Evolutionary conservation across 2,888 invertebrate species (phyloP).

Genomic region (Dorcus parallelipipedus): DNA sequence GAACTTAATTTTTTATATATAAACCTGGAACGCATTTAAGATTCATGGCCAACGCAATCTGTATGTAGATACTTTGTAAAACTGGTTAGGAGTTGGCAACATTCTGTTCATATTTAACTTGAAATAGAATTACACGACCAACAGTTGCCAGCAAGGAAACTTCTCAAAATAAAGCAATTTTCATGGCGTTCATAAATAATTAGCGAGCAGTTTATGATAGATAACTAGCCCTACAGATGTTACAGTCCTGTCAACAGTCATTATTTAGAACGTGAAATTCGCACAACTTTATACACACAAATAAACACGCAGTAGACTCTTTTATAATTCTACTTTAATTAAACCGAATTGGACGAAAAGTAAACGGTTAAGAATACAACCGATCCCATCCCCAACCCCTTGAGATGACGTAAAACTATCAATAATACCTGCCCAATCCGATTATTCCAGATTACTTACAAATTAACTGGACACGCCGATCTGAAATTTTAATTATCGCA

Average conservation of each 20-base stretch:
- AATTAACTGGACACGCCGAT: no score
- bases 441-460: no score
- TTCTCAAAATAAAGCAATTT: background rate
- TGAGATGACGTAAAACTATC: no score
- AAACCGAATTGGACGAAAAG: no score
- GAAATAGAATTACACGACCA: slow-evolving; percentile 8
- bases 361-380: no score
- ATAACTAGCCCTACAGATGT: background rate
- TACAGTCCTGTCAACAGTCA: background rate
- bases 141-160: slow-evolving; percentile 8
- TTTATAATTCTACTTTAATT: no score
- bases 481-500: no score
- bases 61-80: slow-evolving; percentile 11
- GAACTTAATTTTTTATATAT: no score
- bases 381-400: no score
- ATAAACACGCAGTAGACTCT: no score
- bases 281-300: background rate
- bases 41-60: slow-evolving; percentile 10
- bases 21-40: slow-evolving; percentile 5
- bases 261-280: background rate
- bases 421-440: no score
- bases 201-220: background rate
- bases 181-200: slow-evolving; percentile 11
- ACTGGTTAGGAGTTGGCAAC: slow-evolving; percentile 13
- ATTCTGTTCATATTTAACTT: slow-evolving; percentile 16